Evolutionary conservation across 2,113 vertebrate species (phyloP), one percentile per base, ranked within the genome.

Genomic region (Grantiella picta): DNA sequence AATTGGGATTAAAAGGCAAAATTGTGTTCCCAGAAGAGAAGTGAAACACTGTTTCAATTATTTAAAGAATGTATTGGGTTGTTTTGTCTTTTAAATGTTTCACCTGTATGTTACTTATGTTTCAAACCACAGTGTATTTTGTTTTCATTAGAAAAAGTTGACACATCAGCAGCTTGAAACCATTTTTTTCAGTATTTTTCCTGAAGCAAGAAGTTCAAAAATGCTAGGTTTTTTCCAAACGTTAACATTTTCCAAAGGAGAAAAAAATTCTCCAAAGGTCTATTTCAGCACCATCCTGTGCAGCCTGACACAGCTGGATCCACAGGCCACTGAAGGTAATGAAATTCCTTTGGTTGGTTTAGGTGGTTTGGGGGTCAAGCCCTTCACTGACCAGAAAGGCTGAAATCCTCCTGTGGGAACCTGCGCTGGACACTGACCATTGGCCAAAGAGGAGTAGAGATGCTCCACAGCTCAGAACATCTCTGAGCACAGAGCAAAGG

Each of bases 291-390:
- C 50, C 61, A 87, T 81, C 25, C 68, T 78, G 12, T 73, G 50
- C 78, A 91, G 50, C 57, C 57, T 85, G 59, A 65, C 93, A 91
- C 54, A 61, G 63, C 63, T 88, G 77, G 78, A 86, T 80, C 63
- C 87, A 77, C 70, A 94, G 92, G 68, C 71, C 82, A 66, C 61
- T 12, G 53, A 57, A 90, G 85, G 89, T 92, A 92, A 91, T 92
- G 64, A 86, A 86, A 89, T 84, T 4, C 50, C 50, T 86, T 81
- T 19, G 72, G 40, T 50, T 85, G 57, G 47, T 75, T 85, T 85
- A 36, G 12, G 45, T 52, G 65, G 71, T 60, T 36, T 94, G 36
- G 36, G 29, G 66, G 59, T 87, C 73, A 92, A 91, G 21, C 7
- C 35, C 65, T 87, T 87, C 53, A 54, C 81, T 44, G 84, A 87